Conservation (phyloP, 2,888 invertebrate species). For the Microctonus aethiopoides region DNA sequence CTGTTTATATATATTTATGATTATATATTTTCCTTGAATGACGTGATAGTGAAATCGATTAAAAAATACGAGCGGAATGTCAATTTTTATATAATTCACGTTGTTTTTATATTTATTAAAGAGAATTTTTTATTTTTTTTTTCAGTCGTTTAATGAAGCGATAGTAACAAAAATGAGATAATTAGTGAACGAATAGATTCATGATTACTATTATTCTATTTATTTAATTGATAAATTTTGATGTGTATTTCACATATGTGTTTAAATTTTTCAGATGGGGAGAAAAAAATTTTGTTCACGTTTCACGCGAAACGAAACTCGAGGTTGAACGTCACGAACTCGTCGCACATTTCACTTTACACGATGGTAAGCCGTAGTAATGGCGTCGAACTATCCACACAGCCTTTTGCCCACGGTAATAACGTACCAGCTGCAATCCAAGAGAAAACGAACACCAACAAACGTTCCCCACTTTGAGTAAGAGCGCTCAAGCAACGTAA, state of each 20-base stretch:
- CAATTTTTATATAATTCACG: not conserved
- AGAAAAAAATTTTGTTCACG: not conserved
- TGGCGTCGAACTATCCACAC: constrained; percentile 31
- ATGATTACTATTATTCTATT: not conserved
- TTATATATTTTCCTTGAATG: not conserved
- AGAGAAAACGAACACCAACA: constrained; percentile 6
- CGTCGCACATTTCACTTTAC: constrained; percentile 41
- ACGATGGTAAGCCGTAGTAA: constrained; percentile 32
- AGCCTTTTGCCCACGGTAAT: not conserved
- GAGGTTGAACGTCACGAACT: constrained; percentile 34
- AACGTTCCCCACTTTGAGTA: constrained; percentile 9
- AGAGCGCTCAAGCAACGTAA: not conserved
- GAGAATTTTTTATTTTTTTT: not conserved
- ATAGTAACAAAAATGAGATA: not conserved
- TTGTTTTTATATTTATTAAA: not conserved
- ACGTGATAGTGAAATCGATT: not conserved
- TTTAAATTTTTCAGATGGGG: not conserved
- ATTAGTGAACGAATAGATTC: not conserved
- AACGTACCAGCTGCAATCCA: constrained; percentile 10
- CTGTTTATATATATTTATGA: not conserved
- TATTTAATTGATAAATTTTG: not conserved
- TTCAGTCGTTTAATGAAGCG: not conserved
- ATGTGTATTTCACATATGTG: not conserved
- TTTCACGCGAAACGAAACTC: constrained; percentile 30
- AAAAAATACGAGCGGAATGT: not conserved